phyloP scores from a whole-genome alignment of 2,113 vertebrate species.

The Podocnemis expansa region DNA sequence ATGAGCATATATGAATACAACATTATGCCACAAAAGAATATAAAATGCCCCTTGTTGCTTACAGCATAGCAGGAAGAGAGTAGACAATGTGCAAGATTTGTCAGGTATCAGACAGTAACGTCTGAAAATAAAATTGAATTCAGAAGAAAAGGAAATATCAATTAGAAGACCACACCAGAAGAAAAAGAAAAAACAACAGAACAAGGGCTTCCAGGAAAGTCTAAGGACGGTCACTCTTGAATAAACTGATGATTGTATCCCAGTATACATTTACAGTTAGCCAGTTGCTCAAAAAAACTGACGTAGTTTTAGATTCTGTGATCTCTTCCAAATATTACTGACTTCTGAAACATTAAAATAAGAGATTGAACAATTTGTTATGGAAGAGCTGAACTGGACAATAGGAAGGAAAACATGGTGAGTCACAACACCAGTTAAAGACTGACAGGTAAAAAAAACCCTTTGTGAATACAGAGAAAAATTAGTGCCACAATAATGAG shows the following conservation, averaged over 20 bases:
- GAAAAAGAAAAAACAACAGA: not conserved
- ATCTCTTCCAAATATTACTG: not conserved
- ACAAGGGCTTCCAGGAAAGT: not conserved
- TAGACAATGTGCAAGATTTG: not conserved
- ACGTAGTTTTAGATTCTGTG: not conserved
- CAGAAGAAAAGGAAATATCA: not conserved
- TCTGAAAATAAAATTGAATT: not conserved
- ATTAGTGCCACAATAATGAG: not conserved
- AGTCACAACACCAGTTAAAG: not conserved
- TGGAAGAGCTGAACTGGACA: not conserved
- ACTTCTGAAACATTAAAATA: not conserved
- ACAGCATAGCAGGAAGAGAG: not conserved
- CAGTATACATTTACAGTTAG: not conserved
- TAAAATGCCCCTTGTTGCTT: not conserved
- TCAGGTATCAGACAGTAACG: not conserved
- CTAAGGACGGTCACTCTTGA: not conserved
- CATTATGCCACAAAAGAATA: not conserved
- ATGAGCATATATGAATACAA: not conserved
- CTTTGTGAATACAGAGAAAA: not conserved
- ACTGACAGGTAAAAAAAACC: not conserved
- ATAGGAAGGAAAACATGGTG: too few species aligned
- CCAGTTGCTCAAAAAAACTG: not conserved
- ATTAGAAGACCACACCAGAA: not conserved
- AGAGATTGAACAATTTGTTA: not conserved
- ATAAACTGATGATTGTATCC: not conserved